Percentiles rank a stretch among this genome's conserved stretches.
Evolutionary conservation across 1,140 invertebrate species (phyloP).

Genomic region (Geopemphigus sp.): DNA sequence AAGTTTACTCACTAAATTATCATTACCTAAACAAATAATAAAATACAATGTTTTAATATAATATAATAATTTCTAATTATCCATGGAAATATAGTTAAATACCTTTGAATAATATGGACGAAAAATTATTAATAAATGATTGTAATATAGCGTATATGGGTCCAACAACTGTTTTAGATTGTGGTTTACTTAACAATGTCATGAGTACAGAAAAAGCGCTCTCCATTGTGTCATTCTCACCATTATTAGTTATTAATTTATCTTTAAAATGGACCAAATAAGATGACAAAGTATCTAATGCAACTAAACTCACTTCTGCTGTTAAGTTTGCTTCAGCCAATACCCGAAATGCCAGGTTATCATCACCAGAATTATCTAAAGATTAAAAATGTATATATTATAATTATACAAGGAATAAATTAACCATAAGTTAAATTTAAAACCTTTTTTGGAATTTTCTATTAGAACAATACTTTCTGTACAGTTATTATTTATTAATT

Average conservation of each 20-base stretch:
- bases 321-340: slow-evolving; percentile 83
- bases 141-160: slow-evolving; percentile 88
- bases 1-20: slow-evolving; percentile 76
- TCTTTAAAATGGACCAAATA: slow-evolving; percentile 80
- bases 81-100: slow-evolving; percentile 50
- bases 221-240: slow-evolving; percentile 74
- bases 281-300: slow-evolving; percentile 79
- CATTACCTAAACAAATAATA: slow-evolving; percentile 64
- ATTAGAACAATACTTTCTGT: slow-evolving; percentile 53
- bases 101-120: slow-evolving; percentile 77
- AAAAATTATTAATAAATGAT: slow-evolving; percentile 88
- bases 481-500: slow-evolving; percentile 53
- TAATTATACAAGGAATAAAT: too few relatives aligned
- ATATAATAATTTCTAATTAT: background rate
- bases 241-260: slow-evolving; percentile 64
- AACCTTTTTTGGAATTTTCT: slow-evolving; percentile 44
- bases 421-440: too few relatives aligned
- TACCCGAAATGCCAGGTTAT: slow-evolving; percentile 63
- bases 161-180: slow-evolving; percentile 84
- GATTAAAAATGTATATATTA: background rate
- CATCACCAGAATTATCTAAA: slow-evolving; percentile 56
- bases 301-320: slow-evolving; percentile 84
- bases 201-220: slow-evolving; percentile 81
- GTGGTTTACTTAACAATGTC: slow-evolving; percentile 81
- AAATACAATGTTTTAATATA: background rate